A percentile compares a stretch with the other conserved stretches of the same genome.
These are phyloP conservation scores for Menidia beryllina DNA, from an alignment of 2,113 vertebrate genomes.

Conservation along the genomic window DNA sequence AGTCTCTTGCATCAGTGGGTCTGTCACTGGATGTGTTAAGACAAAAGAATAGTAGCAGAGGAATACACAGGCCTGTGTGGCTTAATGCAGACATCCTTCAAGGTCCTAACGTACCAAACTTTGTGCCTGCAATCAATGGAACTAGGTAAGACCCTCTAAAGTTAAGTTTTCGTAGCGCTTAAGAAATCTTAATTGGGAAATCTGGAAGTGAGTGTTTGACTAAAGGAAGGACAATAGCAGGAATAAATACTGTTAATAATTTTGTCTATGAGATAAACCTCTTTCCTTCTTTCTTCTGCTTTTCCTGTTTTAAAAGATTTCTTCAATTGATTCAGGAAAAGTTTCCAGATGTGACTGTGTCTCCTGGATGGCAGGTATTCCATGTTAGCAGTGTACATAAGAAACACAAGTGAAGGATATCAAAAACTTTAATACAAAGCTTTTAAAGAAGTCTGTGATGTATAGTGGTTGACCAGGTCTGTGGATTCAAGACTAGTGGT, in stretches of 20 bases:
- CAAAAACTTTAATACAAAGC: too few relatives aligned
- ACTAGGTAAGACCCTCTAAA: conserved; percentile 35
- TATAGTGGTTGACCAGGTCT: too few relatives aligned
- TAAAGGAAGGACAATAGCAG: too few relatives aligned
- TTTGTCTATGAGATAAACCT: neutral
- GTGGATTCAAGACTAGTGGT: too few relatives aligned
- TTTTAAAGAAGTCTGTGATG: too few relatives aligned
- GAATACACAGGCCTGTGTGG: conserved; percentile 81
- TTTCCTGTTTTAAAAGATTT: conserved; percentile 85
- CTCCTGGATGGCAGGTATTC: conserved; percentile 85
- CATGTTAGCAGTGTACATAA: neutral
- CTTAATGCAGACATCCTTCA: conserved; percentile 82
- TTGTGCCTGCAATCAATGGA: conserved; percentile 77
- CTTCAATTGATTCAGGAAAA: conserved; percentile 81
- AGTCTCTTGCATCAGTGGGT: conserved; percentile 76
- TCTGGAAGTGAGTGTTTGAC: too few relatives aligned
- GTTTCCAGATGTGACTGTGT: conserved; percentile 85
- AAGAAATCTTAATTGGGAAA: neutral
- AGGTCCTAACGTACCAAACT: conserved; percentile 83
- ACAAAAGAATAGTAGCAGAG: conserved; percentile 53
- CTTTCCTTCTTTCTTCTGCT: neutral
- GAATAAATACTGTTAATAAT: neutral
- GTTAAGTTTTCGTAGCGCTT: too few relatives aligned
- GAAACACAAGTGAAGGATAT: too few relatives aligned
- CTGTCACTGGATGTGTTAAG: conserved; percentile 78